Percentiles rank a stretch among this genome's conserved stretches.
These are phyloP conservation scores for Candidula unifasciata DNA, from an alignment of 2,888 invertebrate species.

Conservation along the genomic window DNA sequence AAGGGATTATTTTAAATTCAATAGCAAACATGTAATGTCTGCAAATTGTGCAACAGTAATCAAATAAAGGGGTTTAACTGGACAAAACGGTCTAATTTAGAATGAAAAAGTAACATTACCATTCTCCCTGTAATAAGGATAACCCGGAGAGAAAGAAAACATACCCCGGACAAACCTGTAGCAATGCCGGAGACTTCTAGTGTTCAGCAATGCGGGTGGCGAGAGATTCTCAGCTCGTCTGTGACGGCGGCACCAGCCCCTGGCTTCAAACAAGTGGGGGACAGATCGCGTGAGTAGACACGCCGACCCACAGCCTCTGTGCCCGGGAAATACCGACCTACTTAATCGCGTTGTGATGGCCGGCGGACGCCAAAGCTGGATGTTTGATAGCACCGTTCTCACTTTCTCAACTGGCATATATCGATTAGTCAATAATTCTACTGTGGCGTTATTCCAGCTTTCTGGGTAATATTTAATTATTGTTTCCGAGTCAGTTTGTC, in stretches of 20 bases:
- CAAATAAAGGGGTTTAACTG: too few relatives aligned
- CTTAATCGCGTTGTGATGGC: constrained; percentile 33
- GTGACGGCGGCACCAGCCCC: constrained; percentile 1
- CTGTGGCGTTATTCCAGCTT: background rate
- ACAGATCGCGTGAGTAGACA: constrained; percentile 29
- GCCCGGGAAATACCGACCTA: background rate
- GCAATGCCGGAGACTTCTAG: background rate
- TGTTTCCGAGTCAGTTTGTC: background rate
- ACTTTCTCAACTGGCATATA: constrained; percentile 18
- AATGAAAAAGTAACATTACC: too few relatives aligned
- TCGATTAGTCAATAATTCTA: constrained; percentile 20
- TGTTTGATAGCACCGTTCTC: background rate
- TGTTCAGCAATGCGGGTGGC: constrained; percentile 2
- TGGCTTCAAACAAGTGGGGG: constrained; percentile 17
- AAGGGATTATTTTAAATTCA: too few relatives aligned
- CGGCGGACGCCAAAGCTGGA: background rate
- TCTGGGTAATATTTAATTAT: background rate
- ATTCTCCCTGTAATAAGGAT: background rate
- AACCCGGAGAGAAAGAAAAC: background rate
- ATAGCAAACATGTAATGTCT: too few relatives aligned
- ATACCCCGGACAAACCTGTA: background rate
- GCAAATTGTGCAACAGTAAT: too few relatives aligned
- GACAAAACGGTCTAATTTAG: too few relatives aligned
- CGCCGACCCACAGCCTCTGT: background rate
- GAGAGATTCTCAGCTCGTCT: constrained; percentile 7